phyloP scores from a whole-genome alignment of 2,888 invertebrate genomes.

The Dicranocentrus wangi region DNA sequence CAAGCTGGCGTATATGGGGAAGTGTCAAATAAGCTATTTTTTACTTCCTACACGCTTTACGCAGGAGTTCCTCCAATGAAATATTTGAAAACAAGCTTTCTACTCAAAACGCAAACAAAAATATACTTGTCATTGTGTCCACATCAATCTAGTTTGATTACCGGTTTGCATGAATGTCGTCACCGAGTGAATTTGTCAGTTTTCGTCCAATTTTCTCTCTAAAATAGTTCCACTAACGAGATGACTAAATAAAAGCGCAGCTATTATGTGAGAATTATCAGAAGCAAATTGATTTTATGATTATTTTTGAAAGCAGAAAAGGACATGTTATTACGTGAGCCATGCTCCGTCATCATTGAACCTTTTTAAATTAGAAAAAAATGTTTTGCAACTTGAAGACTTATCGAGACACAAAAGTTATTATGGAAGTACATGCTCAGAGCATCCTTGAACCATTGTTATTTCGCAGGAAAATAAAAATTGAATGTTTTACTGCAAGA shows the following conservation, averaged over 20 bases:
- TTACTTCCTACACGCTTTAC: neutral
- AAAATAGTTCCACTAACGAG: neutral
- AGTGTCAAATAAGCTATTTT: too few relatives aligned
- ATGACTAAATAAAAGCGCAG: too few relatives aligned
- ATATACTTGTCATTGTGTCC: neutral
- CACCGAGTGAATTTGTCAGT: neutral
- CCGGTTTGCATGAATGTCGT: too few relatives aligned
- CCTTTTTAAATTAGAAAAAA: conserved; percentile 17
- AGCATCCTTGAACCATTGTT: conserved; percentile 56
- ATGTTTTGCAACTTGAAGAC: neutral
- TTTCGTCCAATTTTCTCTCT: neutral
- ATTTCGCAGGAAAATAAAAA: neutral
- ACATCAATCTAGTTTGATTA: conserved; percentile 4
- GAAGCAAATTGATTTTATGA: neutral
- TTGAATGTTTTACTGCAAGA: neutral
- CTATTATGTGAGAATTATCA: too few relatives aligned
- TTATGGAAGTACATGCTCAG: conserved; percentile 4
- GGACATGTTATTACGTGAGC: conserved; percentile 43
- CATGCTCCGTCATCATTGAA: conserved; percentile 48
- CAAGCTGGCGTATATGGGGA: too few relatives aligned
- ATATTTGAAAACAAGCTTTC: conserved; percentile 4
- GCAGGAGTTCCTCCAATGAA: neutral
- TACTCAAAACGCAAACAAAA: neutral
- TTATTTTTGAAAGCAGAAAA: conserved; percentile 30
- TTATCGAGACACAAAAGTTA: too few relatives aligned